Evolutionary conservation across 2,797 vertebrate species (phyloP).

Genomic region (Poecilia wingei): DNA sequence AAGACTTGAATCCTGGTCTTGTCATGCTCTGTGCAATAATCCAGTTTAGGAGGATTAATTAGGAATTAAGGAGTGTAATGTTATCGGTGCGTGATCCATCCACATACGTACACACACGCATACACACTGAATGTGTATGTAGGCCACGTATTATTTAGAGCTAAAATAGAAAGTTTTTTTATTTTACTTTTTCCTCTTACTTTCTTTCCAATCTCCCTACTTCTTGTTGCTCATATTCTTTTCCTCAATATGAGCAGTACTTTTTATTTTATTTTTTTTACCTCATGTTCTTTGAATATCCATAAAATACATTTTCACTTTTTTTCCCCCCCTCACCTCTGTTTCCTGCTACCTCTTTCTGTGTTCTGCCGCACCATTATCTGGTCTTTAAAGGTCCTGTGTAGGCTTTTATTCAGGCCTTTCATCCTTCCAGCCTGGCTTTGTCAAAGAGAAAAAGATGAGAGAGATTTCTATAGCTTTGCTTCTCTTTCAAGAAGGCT

Average conservation of each 20-base stretch:
- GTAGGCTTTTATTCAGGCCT: slow-evolving; percentile 61
- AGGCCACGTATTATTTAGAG: slow-evolving; percentile 64
- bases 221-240: slow-evolving; percentile 33
- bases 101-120: slow-evolving; percentile 31
- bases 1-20: slow-evolving; percentile 62
- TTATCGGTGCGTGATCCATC: slow-evolving; percentile 73
- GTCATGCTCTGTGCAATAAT: slow-evolving; percentile 71
- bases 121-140: slow-evolving; percentile 57
- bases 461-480: slow-evolving; percentile 55
- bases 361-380: slow-evolving; percentile 62
- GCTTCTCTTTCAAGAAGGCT: slow-evolving; percentile 58
- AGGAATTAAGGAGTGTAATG: slow-evolving; percentile 82
- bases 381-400: slow-evolving; percentile 55
- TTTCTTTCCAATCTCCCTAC: slow-evolving; percentile 20
- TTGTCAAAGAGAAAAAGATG: slow-evolving; percentile 52
- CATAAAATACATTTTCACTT: slow-evolving; percentile 46
- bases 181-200: slow-evolving; percentile 33
- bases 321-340: slow-evolving; percentile 16
- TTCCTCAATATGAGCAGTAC: slow-evolving; percentile 19
- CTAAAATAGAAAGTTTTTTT: slow-evolving; percentile 47
- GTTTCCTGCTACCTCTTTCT: slow-evolving; percentile 49
- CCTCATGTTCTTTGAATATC: slow-evolving; percentile 36
- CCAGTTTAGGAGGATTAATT: slow-evolving; percentile 82
- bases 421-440: slow-evolving; percentile 54
- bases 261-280: slow-evolving; percentile 18